These are phyloP conservation scores for Babylonia areolata DNA, from an alignment of 1,140 invertebrate genomes.

Conservation along the genomic window DNA sequence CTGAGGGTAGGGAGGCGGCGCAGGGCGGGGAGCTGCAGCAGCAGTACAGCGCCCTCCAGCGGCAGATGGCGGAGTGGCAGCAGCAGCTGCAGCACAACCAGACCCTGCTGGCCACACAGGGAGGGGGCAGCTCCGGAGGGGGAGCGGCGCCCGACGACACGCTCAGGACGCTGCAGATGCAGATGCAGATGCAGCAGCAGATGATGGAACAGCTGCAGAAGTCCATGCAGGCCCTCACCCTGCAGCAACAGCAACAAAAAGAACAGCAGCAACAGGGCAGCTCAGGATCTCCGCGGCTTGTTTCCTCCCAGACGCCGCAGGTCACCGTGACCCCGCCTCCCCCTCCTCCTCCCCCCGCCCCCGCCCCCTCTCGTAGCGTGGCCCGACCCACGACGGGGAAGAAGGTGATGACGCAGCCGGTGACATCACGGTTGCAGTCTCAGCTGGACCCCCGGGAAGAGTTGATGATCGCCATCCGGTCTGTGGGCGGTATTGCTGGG, in stretches of 20 bases:
- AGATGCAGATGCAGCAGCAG: constrained; percentile 65
- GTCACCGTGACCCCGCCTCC: neutral
- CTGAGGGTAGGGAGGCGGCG: neutral
- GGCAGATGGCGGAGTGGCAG: constrained; percentile 63
- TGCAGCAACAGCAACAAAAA: constrained; percentile 43
- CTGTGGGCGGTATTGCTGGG: constrained; percentile 81
- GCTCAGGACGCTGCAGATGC: constrained; percentile 58
- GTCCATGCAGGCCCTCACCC: constrained; percentile 60
- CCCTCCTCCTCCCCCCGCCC: neutral
- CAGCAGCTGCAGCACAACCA: constrained; percentile 64
- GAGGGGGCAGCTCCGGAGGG: constrained; percentile 39
- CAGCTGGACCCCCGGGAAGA: constrained; percentile 81
- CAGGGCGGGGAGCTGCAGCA: constrained; percentile 38
- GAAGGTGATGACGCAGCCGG: constrained; percentile 43
- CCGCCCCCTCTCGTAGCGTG: constrained; percentile 18
- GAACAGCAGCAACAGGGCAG: neutral
- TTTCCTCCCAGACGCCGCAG: neutral
- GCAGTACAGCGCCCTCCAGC: constrained; percentile 59
- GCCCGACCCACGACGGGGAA: constrained; percentile 25
- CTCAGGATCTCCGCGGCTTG: neutral
- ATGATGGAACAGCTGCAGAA: constrained; percentile 63
- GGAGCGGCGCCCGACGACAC: constrained; percentile 27
- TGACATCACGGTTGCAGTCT: constrained; percentile 60
- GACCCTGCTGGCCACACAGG: constrained; percentile 52
- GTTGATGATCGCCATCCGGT: constrained; percentile 84